These are phyloP conservation scores for Cynaeus angustus DNA, from an alignment of 2,888 invertebrate genomes.

Conservation along the genomic window DNA sequence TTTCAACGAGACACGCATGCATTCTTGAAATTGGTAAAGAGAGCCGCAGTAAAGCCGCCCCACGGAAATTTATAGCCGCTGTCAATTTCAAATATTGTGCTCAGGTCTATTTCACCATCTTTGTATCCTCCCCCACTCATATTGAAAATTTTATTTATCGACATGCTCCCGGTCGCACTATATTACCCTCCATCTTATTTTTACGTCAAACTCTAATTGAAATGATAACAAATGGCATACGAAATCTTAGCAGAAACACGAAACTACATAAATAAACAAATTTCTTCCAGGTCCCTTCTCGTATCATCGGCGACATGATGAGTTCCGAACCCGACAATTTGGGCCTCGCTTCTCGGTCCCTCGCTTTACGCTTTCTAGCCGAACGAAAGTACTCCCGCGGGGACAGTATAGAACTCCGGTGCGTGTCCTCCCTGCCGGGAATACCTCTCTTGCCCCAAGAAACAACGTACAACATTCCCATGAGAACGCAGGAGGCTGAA, in stretches of 20 bases:
- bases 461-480: slow-evolving; percentile 56
- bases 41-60: slow-evolving; percentile 11
- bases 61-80: slow-evolving; percentile 35
- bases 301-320: slow-evolving; percentile 61
- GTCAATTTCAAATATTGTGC: slow-evolving; percentile 39
- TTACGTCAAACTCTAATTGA: too few relatives aligned
- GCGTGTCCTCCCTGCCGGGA: slow-evolving; percentile 66
- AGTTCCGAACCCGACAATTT: slow-evolving; percentile 60
- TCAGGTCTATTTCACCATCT: slow-evolving; percentile 13
- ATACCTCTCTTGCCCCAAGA: slow-evolving; percentile 63
- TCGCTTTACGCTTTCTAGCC: slow-evolving; percentile 60
- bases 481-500: slow-evolving; percentile 57
- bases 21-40: slow-evolving; percentile 25
- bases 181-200: too few relatives aligned
- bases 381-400: slow-evolving; percentile 62
- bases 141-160: slow-evolving; percentile 40
- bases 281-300: slow-evolving; percentile 60
- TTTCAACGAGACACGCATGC: background rate
- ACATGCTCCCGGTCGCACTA: too few relatives aligned
- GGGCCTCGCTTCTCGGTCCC: slow-evolving; percentile 62
- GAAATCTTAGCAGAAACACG: background rate
- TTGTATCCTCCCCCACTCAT: slow-evolving; percentile 23
- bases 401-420: slow-evolving; percentile 64
- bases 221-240: background rate
- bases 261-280: background rate